phyloP scores from a whole-genome alignment of 1,140 invertebrate species.

The Papilio helenus region DNA sequence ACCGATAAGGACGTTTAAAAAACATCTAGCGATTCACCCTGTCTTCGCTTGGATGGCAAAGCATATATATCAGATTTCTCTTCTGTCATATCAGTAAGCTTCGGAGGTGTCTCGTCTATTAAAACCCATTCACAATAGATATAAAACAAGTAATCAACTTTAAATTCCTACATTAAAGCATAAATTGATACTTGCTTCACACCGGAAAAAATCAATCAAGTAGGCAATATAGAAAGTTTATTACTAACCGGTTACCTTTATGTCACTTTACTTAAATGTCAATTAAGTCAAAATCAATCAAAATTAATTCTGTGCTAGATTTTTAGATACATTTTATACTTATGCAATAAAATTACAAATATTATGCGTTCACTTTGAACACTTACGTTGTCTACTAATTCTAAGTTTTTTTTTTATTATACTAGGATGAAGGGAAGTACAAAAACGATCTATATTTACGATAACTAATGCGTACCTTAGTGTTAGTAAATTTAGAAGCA shows the following conservation, averaged over 20 bases:
- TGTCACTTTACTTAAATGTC: not conserved
- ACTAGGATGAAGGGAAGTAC: too few species aligned
- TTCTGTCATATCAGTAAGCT: not conserved
- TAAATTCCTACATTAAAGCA: not conserved
- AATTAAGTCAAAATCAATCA: constrained; percentile 3
- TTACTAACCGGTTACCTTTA: constrained; percentile 4
- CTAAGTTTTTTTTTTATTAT: too few species aligned
- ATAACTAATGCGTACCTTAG: too few species aligned
- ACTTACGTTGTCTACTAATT: not conserved
- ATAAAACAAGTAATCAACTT: not conserved
- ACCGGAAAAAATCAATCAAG: constrained; percentile 12
- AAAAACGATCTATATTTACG: too few species aligned
- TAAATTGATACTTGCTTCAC: not conserved
- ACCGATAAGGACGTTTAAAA: not conserved
- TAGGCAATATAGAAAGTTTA: constrained; percentile 16
- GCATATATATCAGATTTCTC: not conserved
- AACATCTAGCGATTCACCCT: not conserved
- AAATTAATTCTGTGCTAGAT: not conserved
- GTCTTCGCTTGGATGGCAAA: not conserved
- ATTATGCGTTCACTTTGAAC: not conserved
- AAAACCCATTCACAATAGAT: not conserved
- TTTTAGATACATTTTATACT: constrained; percentile 4
- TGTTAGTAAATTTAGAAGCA: too few species aligned
- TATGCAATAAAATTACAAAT: not conserved
- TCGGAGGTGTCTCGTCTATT: not conserved